phyloP scores from a whole-genome alignment of 2,797 vertebrate species.

The Ispidina picta region DNA sequence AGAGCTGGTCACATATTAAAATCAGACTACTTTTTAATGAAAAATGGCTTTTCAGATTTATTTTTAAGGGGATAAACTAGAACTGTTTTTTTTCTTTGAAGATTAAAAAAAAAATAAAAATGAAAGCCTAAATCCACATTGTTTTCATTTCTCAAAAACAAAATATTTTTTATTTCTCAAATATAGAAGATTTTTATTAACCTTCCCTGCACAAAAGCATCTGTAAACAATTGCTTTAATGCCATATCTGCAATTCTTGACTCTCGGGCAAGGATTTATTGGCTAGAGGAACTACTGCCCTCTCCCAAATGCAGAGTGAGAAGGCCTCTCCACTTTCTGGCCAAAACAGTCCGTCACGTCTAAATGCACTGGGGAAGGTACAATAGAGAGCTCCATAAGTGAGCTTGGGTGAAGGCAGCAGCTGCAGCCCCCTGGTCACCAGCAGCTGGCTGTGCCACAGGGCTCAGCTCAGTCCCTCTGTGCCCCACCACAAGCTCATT shows the following conservation, averaged over 20 bases:
- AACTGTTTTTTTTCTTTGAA: background rate
- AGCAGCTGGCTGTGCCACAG: accelerated
- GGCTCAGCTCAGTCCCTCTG: background rate
- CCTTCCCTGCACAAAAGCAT: background rate
- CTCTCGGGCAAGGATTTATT: background rate
- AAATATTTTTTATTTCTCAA: background rate
- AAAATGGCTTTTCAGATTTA: background rate
- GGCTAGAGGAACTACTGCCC: background rate
- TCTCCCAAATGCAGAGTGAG: background rate
- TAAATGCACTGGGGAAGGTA: background rate
- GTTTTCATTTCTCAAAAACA: background rate
- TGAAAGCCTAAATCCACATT: background rate
- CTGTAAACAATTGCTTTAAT: background rate
- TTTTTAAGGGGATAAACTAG: background rate
- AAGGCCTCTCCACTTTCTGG: background rate
- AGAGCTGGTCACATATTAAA: background rate
- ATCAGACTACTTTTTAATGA: background rate
- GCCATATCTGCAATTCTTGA: background rate
- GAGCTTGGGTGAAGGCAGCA: background rate
- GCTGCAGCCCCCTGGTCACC: background rate
- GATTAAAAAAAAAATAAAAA: background rate
- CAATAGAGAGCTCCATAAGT: background rate
- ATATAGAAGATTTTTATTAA: background rate
- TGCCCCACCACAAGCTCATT: accelerated
- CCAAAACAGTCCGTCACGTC: background rate